Percentiles rank a stretch among this genome's conserved stretches.
Conservation (phyloP, 2,113 vertebrate genomes). For the Nannobrachium achirus region DNA sequence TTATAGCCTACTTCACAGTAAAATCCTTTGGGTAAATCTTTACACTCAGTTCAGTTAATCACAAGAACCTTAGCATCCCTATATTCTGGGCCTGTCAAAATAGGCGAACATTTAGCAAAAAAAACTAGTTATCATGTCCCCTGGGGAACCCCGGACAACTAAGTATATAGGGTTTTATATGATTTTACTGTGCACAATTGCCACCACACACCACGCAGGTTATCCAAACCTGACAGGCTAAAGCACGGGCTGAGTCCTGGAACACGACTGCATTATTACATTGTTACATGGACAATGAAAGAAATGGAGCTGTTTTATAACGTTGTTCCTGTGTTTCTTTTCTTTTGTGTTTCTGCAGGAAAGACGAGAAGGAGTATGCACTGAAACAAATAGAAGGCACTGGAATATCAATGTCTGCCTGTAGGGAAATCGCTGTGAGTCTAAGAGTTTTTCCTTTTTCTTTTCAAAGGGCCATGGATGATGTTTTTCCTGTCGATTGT, state of each 20-base stretch:
- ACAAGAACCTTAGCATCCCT: no score
- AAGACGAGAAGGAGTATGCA: slow-evolving; percentile 98
- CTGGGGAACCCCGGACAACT: no score
- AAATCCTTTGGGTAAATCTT: no score
- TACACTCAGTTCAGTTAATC: no score
- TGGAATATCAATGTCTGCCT: slow-evolving; percentile 99
- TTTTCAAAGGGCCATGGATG: no score
- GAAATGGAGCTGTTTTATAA: slow-evolving; percentile 24
- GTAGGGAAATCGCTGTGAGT: slow-evolving; percentile 99
- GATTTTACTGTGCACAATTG: no score
- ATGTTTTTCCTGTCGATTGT: no score
- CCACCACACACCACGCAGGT: neutral
- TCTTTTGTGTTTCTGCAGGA: slow-evolving; percentile 81
- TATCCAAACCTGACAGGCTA: neutral
- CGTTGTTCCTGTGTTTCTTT: slow-evolving; percentile 7
- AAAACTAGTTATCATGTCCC: no score
- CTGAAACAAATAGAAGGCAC: slow-evolving; percentile 99
- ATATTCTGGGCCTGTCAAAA: no score
- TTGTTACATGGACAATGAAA: neutral
- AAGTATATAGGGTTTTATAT: no score
- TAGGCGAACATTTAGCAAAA: no score
- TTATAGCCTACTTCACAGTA: no score
- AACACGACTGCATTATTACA: neutral
- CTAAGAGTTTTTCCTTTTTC: slow-evolving; percentile 22
- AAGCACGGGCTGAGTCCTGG: neutral